Evolutionary conservation across 2,888 invertebrate species (phyloP), one percentile per base, ranked within the genome.

Genomic region (Papilio protenor): DNA sequence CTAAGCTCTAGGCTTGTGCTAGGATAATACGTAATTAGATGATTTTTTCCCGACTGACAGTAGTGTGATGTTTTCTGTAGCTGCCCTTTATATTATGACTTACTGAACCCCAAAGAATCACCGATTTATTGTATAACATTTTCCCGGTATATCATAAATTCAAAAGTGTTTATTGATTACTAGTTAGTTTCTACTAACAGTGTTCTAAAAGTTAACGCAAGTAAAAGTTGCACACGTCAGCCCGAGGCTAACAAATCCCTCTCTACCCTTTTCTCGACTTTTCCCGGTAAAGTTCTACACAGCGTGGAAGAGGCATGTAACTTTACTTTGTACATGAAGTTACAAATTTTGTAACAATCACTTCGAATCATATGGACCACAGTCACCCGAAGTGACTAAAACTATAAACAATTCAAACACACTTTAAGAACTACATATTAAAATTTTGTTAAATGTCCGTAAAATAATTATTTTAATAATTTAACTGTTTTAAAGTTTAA

Each of bases 221-320:
- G n/a, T 27, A 33, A 55, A 72, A 72, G 52, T 72, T 71, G 55
- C 23, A 23, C 52, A 55, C 18, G 33, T 72, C 72, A 12, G 72
- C 72, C 72, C 55, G 72, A 33, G 33, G 72, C 72, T 27, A 72
- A 55, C 55, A 72, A 72, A 72, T 55, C 72, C 72, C 55, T 27
- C 18, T 72, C 18, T 27, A 33, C 33, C 33, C 72, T 72, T 55
- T 52, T n/a, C 52, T n/a, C 49, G 72, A 52, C 72, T 72, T 52
- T 33, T 45, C 16, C 21, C 52, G 23, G 27, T 72, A 55, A 72
- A 72, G 72, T 72, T 55, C n/a, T 18, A 23, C 66, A 18, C 12
- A 69, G 6, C 66, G n/a, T 45, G 45, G 66, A 6, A 69, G 45
- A 52, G n/a, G n/a, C 33, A 33, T 72, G 55, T 52, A 55, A 72